These are phyloP conservation scores for Pogonocichla stellata DNA, from an alignment of 2,113 vertebrate genomes.

Conservation along the genomic window DNA sequence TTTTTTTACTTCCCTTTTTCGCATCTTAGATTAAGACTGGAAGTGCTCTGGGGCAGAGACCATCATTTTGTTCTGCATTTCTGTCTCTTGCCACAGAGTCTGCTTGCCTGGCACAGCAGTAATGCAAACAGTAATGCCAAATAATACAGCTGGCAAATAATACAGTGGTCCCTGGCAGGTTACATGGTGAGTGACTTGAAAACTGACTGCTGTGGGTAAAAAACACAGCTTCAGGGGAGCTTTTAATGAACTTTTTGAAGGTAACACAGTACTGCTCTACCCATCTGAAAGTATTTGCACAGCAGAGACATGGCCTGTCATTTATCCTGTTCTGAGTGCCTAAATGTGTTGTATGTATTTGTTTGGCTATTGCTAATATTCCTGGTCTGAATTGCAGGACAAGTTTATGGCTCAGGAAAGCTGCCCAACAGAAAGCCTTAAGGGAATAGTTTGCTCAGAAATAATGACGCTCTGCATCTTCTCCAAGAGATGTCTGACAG, in stretches of 20 bases:
- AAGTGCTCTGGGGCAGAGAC: not conserved
- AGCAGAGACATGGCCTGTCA: not conserved
- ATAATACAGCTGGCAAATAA: not conserved
- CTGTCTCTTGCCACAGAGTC: rapidly evolving
- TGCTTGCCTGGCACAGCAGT: not conserved
- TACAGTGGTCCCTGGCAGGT: not conserved
- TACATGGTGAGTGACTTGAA: not conserved
- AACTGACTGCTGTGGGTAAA: not conserved
- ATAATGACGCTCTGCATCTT: not conserved
- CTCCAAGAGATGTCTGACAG: not conserved
- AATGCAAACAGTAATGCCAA: not conserved
- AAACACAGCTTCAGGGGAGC: not conserved
- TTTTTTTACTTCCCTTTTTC: not conserved
- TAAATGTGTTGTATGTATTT: not conserved
- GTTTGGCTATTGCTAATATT: not conserved
- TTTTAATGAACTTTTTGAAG: not conserved
- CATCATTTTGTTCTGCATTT: not conserved
- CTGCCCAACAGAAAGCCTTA: not conserved
- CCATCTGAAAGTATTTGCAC: not conserved
- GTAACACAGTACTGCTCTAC: not conserved
- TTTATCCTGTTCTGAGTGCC: not conserved
- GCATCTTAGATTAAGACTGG: not conserved
- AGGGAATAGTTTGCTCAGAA: not conserved
- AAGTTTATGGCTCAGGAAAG: not conserved
- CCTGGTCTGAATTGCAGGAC: not conserved